Conservation (phyloP, 1,140 invertebrate species). For the Drosophila prosaltans region DNA sequence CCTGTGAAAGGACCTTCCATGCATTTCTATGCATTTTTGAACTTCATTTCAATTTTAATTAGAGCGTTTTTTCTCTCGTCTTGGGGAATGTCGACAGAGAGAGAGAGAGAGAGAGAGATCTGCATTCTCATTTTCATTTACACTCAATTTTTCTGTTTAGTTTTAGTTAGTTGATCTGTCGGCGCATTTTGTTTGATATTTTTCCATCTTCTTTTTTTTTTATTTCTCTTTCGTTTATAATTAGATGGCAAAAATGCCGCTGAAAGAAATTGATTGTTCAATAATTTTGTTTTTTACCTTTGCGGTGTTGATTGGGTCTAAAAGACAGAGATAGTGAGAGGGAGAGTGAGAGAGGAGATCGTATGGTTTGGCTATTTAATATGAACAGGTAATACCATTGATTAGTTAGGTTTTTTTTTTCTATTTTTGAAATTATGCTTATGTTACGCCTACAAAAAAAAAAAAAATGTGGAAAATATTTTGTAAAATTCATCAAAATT, state of each 20-base stretch:
- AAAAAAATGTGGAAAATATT: too few species aligned
- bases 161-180: slow-evolving; percentile 49
- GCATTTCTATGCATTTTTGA: slow-evolving; percentile 51
- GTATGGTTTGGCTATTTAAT: slow-evolving; percentile 26
- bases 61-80: slow-evolving; percentile 43
- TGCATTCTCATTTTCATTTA: slow-evolving; percentile 48
- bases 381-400: neutral
- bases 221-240: slow-evolving; percentile 60
- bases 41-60: slow-evolving; percentile 80
- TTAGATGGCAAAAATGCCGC: slow-evolving; percentile 80
- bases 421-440: too few species aligned
- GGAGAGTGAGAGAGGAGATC: slow-evolving; percentile 22
- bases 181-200: slow-evolving; percentile 60
- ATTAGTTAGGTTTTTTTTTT: neutral
- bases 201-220: slow-evolving; percentile 13
- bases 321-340: slow-evolving; percentile 1
- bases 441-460: too few species aligned
- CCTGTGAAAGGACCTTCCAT: slow-evolving; percentile 59
- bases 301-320: slow-evolving; percentile 65
- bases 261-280: slow-evolving; percentile 73
- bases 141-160: slow-evolving; percentile 24
- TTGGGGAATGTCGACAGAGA: too few species aligned
- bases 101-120: slow-evolving; percentile 22
- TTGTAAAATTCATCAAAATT: too few species aligned
- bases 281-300: slow-evolving; percentile 68